Conservation (phyloP, 2,797 vertebrate species). For the Anolis apletophallus region DNA sequence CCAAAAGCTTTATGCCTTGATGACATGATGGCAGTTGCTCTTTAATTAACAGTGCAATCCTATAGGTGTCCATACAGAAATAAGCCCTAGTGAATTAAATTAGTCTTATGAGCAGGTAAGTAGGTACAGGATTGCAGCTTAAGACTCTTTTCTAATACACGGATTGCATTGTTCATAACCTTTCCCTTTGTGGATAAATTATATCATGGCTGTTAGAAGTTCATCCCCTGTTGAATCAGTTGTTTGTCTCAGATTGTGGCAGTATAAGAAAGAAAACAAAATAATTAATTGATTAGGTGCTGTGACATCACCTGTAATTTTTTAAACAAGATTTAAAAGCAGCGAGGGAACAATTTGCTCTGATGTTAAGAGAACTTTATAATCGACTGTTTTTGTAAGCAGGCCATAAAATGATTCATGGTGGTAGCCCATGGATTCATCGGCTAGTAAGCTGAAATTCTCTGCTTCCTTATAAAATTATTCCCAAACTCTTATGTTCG, state of each 20-base stretch:
- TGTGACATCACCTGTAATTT: conserved; percentile 29
- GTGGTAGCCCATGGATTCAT: neutral
- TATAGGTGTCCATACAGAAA: neutral
- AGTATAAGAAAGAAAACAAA: conserved; percentile 9
- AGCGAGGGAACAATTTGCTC: conserved; percentile 31
- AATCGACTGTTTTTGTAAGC: conserved; percentile 4
- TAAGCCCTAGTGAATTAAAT: neutral
- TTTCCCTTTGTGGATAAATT: conserved; percentile 60
- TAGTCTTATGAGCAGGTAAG: neutral
- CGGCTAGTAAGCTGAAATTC: neutral
- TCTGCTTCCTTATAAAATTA: conserved; percentile 8
- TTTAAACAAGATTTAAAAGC: conserved; percentile 33
- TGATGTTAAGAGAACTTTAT: conserved; percentile 26
- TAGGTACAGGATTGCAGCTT: neutral
- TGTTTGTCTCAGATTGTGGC: conserved; percentile 31
- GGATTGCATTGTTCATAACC: conserved; percentile 59
- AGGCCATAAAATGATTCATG: neutral
- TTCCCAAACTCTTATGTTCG: neutral
- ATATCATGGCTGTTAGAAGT: conserved; percentile 48
- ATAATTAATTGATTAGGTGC: conserved; percentile 52
- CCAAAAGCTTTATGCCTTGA: conserved; percentile 64
- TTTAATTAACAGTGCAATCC: conserved; percentile 57
- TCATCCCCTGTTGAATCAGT: conserved; percentile 47
- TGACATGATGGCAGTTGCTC: conserved; percentile 62
- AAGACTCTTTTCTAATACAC: conserved; percentile 57